Percentiles rank a stretch among this genome's conserved stretches.
These are phyloP conservation scores for Hippocampus comes DNA, from an alignment of 2,113 vertebrate species.

Conservation along the genomic window DNA sequence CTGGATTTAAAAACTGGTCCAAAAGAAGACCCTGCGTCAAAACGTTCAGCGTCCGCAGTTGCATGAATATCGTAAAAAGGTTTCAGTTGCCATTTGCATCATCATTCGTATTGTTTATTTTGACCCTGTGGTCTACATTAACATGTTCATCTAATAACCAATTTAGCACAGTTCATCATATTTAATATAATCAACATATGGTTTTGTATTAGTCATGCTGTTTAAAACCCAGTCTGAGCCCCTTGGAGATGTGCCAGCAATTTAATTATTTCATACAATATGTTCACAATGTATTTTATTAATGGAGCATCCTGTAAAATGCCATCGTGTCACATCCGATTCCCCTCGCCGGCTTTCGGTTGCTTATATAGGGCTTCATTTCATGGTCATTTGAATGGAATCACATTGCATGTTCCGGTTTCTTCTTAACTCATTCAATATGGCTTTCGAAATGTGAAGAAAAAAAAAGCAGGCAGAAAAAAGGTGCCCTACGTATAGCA, in stretches of 20 bases:
- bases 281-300: slow-evolving; percentile 11
- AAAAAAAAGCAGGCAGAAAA: slow-evolving; percentile 8
- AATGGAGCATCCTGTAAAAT: slow-evolving; percentile 1
- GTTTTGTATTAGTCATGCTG: background rate
- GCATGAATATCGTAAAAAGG: background rate
- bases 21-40: too few relatives aligned
- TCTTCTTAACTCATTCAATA: slow-evolving; percentile 18
- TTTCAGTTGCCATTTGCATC: background rate
- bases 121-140: background rate
- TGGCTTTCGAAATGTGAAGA: slow-evolving; percentile 3
- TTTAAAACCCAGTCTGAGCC: slow-evolving; percentile 16
- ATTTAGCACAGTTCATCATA: background rate
- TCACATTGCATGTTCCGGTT: slow-evolving; percentile 9
- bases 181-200: background rate
- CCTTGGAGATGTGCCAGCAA: slow-evolving; percentile 18
- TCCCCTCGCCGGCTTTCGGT: background rate
- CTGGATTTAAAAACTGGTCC: too few relatives aligned
- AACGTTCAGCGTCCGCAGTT: background rate
- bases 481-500: slow-evolving; percentile 7
- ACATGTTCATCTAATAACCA: background rate
- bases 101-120: background rate
- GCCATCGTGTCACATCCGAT: background rate
- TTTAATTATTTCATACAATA: slow-evolving; percentile 23
- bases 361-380: slow-evolving; percentile 14
- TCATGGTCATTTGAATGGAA: slow-evolving; percentile 15